Evolutionary conservation across 2,797 vertebrate genomes (phyloP).

Genomic region (Galaxias olidus): DNA sequence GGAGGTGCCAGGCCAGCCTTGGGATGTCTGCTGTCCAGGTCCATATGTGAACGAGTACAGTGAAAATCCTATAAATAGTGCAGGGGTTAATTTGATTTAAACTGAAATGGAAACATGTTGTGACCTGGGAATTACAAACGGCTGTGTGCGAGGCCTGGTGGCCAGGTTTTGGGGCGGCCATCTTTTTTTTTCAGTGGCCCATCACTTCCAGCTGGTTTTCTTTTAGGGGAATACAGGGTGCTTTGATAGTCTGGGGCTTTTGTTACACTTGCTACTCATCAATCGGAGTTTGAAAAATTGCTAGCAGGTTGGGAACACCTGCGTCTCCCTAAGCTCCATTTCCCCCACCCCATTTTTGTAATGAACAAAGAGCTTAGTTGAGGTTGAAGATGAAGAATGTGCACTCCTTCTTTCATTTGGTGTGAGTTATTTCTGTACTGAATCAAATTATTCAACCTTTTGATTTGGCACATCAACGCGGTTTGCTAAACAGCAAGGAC

Average conservation of each 20-base stretch:
- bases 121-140: constrained; percentile 61
- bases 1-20: neutral
- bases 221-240: constrained; percentile 20
- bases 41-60: constrained; percentile 44
- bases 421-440: constrained; percentile 3
- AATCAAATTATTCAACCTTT: constrained; percentile 17
- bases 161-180: constrained; percentile 52
- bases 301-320: constrained; percentile 46
- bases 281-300: constrained; percentile 13
- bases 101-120: constrained; percentile 69
- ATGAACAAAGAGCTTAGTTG: constrained; percentile 36
- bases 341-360: constrained; percentile 18
- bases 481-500: neutral
- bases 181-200: constrained; percentile 22
- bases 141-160: constrained; percentile 52
- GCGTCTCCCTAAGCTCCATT: constrained; percentile 14
- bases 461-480: constrained; percentile 9
- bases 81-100: constrained; percentile 69
- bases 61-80: constrained; percentile 59
- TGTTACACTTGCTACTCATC: constrained; percentile 31
- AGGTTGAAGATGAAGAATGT: constrained; percentile 30
- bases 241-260: constrained; percentile 34
- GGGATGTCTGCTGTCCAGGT: constrained; percentile 33
- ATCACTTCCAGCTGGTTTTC: constrained; percentile 53
- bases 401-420: constrained; percentile 3